Conservation (phyloP, 1,140 invertebrate genomes). For the Caenorhabditis tropicalis region DNA sequence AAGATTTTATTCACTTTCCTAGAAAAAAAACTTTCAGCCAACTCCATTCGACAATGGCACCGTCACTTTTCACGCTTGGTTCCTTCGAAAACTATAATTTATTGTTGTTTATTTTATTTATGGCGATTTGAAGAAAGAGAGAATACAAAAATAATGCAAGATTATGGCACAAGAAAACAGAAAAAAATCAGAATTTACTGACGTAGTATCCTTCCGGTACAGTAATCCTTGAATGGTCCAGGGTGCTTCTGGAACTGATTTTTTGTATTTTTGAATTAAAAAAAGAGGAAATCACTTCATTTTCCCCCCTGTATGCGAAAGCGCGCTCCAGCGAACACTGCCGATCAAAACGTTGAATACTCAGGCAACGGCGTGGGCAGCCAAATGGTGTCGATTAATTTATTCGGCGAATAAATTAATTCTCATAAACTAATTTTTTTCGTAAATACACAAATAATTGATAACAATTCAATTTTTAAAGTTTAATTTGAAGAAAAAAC, state of each 20-base stretch:
- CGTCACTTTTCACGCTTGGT: conserved; percentile 21
- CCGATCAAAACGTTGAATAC: too few species aligned
- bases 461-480: too few species aligned
- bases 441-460: too few species aligned
- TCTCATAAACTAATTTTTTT: too few species aligned
- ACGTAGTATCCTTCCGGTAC: neutral
- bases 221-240: neutral
- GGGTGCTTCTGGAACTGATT: neutral
- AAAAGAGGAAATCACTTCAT: neutral
- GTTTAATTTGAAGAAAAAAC: too few species aligned
- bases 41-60: neutral
- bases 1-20: neutral
- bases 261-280: neutral
- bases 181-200: neutral
- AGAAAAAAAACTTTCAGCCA: neutral
- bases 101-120: neutral
- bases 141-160: neutral
- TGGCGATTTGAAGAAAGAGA: neutral
- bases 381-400: too few species aligned
- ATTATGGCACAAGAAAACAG: conserved; percentile 2
- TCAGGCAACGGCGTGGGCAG: too few species aligned
- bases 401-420: too few species aligned
- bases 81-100: neutral
- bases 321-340: too few species aligned
- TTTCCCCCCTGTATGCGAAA: too few species aligned